Evolutionary conservation across 2,888 invertebrate species (phyloP), one percentile per base, ranked within the genome.

Genomic region (Cordilura impudica): DNA sequence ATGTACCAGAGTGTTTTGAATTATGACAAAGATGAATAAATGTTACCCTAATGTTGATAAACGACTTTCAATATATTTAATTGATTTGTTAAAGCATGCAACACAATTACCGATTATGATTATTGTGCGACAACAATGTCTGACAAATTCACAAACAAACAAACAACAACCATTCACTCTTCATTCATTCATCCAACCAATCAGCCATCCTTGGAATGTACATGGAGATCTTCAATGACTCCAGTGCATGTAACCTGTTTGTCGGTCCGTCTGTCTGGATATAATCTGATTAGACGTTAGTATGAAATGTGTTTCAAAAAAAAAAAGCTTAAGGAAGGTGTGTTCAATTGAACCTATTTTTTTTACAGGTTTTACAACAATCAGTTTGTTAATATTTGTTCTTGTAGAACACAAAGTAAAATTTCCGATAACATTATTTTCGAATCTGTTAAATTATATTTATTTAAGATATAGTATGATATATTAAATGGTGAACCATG

Each of bases 281-380:
- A 21, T 58, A 18, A n/a, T 19, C 39, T n/a, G n/a, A n/a, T 53
- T 23, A 23, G 39, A n/a, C 29, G 18, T 35, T 3, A 39, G 4
- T 10, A 12, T 39, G 4, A 39, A 56, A 26, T 47, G 56, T 14
- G 63, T 49, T 65, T n/a, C n/a, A n/a, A n/a, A n/a, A 23, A 8
- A 63, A 29, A 73, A 69, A 39, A 4, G 35, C 31, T 39, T 39
- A 39, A 39, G 65, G 69, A 69, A 81, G 81, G 78, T 73, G 78
- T 81, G 78, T 81, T 70, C 66, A 70, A 81, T 76, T 73, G 60
- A 74, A 26, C 26, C 29, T 43, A 39, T 47, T 8, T 61, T 49
- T 60, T 70, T 26, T 58, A 65, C 71, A 72, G 72, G 76, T 78
- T 78, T 78, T 66, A 78, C 75, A 78, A 78, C 66, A 76, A 61